Conservation (phyloP, 30 jellyfish, hydroid and myxozoan genomes). For the Hydractinia echinata region DNA sequence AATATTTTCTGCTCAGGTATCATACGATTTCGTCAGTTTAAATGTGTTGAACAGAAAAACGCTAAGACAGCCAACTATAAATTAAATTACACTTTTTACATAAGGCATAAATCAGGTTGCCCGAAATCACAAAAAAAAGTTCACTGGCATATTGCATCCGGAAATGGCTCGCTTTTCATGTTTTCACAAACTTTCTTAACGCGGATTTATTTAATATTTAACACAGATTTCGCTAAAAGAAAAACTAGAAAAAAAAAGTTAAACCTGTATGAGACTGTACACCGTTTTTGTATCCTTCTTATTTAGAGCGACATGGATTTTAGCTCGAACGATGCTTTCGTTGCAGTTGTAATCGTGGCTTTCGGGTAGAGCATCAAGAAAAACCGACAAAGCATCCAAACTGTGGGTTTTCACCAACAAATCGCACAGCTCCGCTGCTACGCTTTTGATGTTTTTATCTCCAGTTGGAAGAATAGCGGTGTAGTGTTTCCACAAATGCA, state of each 20-base stretch:
- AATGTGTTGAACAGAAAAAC: no score
- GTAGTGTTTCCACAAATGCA: slow-evolving; percentile 23
- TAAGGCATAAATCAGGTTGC: no score
- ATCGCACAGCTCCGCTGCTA: slow-evolving; percentile 58
- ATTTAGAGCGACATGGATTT: slow-evolving; percentile 49
- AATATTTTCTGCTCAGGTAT: no score
- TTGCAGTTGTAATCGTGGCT: slow-evolving; percentile 28
- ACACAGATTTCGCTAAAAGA: neutral
- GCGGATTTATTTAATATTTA: no score
- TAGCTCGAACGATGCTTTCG: slow-evolving; percentile 54
- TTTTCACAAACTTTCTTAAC: no score
- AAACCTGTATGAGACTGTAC: slow-evolving; percentile 46
- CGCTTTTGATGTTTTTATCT: neutral
- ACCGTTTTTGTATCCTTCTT: slow-evolving; percentile 45
- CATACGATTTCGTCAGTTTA: no score
- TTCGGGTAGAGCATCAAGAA: slow-evolving; percentile 49
- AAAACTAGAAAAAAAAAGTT: neutral
- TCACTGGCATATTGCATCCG: no score
- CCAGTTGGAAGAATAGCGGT: slow-evolving; percentile 6
- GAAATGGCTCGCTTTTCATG: no score
- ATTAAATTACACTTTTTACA: no score
- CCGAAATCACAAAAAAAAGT: no score
- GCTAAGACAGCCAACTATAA: no score
- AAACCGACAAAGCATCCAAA: slow-evolving; percentile 54
- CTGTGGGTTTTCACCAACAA: slow-evolving; percentile 40